Base-by-base conservation (phyloP, 35 echinoderm and acorn worm genomes). In the Holothuria glaberrima region DNA sequence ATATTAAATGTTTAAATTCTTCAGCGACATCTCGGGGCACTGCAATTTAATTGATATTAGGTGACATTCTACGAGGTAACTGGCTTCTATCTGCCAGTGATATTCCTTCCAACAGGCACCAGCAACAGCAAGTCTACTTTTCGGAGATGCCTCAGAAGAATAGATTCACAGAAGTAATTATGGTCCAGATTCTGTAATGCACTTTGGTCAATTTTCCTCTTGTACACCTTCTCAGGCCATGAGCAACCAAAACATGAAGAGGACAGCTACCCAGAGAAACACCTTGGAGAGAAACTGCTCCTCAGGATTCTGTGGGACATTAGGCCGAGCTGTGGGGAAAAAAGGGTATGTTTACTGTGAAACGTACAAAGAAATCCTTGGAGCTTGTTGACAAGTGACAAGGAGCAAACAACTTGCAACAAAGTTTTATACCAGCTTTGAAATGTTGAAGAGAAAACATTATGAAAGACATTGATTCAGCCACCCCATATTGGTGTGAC, bases 201-300 rank as follows among this genome's bases (percentile, higher is more conserved):
- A 84, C 80, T 84, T 84, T 84, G 80, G 80, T 84, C 80, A 46
- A 28, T 19, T 25, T 62, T 48, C 46, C 80, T n/a, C 30, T 61
- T 32, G 5, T 27, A 7, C 20, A 12, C 7, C 17, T 30, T 46
- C 62, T 95, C 90, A 95, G 44, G 95, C 95, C 60, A 98, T 91
- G 10, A 98, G 93, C 26, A 98, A 62, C 95, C 96, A 98, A 68
- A 98, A 90, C 80, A 98, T 92, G 80, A 98, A 98, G 28, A 98
- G 90, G 26, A 98, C 84, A 38, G 96, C 96, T 36, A 98, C 96
- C 96, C 96, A 98, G 28, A 98, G 68, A 36, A 98, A 94, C 27
- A 94, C 93, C 46, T 94, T 94, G 57, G 90, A 90, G 20, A 98
- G 86, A 59, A 98, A 98, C 61, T 98, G 96, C 68, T 98, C 96